These are phyloP conservation scores for Elgaria multicarinata DNA, from an alignment of 2,113 vertebrate genomes.

Conservation along the genomic window DNA sequence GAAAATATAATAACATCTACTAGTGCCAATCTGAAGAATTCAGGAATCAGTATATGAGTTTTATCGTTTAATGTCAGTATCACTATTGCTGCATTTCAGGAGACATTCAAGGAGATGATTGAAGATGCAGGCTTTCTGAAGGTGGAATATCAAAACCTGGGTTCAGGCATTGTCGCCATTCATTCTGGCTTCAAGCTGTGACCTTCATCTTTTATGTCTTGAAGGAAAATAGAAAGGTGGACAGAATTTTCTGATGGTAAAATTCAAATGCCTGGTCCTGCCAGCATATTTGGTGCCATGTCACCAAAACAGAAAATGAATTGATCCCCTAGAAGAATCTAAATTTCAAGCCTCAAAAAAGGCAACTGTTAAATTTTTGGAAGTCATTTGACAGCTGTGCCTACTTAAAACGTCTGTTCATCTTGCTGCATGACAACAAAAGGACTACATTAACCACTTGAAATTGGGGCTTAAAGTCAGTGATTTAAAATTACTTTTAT, in stretches of 20 bases:
- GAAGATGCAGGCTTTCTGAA: slow-evolving; percentile 91
- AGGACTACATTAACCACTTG: neutral
- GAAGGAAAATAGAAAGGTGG: neutral
- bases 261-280: slow-evolving; percentile 16
- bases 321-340: neutral
- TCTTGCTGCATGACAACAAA: neutral
- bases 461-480: neutral
- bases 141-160: slow-evolving; percentile 87
- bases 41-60: neutral
- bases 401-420: neutral
- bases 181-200: slow-evolving; percentile 97
- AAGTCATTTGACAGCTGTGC: neutral
- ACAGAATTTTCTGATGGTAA: neutral
- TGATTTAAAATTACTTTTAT: neutral
- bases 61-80: neutral
- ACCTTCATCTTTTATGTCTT: slow-evolving; percentile 43
- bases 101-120: slow-evolving; percentile 91
- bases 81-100: slow-evolving; percentile 78
- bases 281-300: neutral
- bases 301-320: neutral
- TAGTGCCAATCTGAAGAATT: neutral
- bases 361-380: neutral
- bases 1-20: neutral
- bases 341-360: neutral
- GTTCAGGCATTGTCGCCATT: slow-evolving; percentile 89